A percentile compares a stretch with the other conserved stretches of the same genome.
These are phyloP conservation scores for Marisa cornuarietis DNA, from an alignment of 1,140 invertebrate species.

Conservation along the genomic window DNA sequence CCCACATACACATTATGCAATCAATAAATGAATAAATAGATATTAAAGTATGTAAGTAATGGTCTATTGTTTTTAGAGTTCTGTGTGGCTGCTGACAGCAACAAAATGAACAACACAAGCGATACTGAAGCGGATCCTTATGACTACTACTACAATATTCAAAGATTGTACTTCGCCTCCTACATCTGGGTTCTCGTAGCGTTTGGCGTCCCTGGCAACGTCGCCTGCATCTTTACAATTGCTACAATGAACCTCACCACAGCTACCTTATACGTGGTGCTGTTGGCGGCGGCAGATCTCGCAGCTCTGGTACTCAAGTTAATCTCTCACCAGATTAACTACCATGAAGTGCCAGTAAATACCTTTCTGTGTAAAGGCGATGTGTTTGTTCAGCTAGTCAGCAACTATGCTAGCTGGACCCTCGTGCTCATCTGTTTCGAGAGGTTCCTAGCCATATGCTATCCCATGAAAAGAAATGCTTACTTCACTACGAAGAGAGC, in stretches of 20 bases:
- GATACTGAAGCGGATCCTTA: no score
- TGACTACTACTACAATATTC: no score
- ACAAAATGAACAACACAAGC: no score
- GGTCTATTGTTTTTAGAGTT: no score
- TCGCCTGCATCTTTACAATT: conserved; percentile 38
- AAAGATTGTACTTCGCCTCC: conserved; percentile 26
- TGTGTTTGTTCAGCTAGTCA: conserved; percentile 31
- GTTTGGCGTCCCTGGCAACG: conserved; percentile 41
- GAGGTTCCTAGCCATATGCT: conserved; percentile 43
- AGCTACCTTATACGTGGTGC: conserved; percentile 37
- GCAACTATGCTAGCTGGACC: conserved; percentile 45
- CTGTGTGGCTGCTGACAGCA: no score
- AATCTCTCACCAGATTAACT: conserved; percentile 29
- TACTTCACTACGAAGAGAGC: conserved; percentile 20
- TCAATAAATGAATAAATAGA: no score
- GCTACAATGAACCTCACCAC: conserved; percentile 36
- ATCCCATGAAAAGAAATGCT: conserved; percentile 35
- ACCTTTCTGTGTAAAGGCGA: conserved; percentile 11
- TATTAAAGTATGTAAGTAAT: no score
- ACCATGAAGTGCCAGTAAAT: neutral
- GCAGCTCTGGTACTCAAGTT: conserved; percentile 32
- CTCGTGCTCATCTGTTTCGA: conserved; percentile 46
- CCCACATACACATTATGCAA: no score
- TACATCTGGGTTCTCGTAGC: conserved; percentile 35
- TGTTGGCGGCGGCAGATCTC: conserved; percentile 36